Conservation (phyloP, 1,140 invertebrate species). For the Heliconius hewitsoni region DNA sequence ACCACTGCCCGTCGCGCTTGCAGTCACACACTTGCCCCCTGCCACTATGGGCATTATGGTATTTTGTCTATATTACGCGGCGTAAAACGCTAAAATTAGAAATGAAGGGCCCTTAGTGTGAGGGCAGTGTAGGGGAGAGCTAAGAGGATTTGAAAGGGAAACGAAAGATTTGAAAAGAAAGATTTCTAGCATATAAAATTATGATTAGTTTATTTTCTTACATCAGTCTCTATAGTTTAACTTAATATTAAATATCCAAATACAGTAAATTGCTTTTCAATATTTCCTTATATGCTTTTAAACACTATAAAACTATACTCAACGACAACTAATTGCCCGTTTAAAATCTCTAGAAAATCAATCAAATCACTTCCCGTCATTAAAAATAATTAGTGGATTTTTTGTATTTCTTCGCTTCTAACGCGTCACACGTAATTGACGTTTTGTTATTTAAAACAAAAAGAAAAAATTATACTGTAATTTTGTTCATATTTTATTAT, state of each 20-base stretch:
- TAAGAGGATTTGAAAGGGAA: too few relatives aligned
- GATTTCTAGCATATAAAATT: too few relatives aligned
- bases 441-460: not conserved
- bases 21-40: too few relatives aligned
- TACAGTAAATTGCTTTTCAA: not conserved
- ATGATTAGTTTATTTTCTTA: not conserved
- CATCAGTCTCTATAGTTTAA: not conserved
- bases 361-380: not conserved
- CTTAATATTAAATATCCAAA: not conserved
- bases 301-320: not conserved
- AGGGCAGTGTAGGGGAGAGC: too few relatives aligned
- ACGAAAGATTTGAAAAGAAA: too few relatives aligned
- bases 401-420: not conserved
- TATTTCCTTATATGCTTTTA: not conserved
- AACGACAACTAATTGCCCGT: not conserved
- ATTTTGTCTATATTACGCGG: too few relatives aligned
- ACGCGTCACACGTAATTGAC: not conserved
- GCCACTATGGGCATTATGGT: too few relatives aligned
- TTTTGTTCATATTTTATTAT: not conserved
- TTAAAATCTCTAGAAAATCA: constrained; percentile 6
- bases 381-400: not conserved
- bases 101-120: too few relatives aligned
- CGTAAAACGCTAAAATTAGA: too few relatives aligned
- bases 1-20: too few relatives aligned
- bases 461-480: not conserved